Conservation (phyloP, 2,113 vertebrate genomes). For the Nipponia nippon region DNA sequence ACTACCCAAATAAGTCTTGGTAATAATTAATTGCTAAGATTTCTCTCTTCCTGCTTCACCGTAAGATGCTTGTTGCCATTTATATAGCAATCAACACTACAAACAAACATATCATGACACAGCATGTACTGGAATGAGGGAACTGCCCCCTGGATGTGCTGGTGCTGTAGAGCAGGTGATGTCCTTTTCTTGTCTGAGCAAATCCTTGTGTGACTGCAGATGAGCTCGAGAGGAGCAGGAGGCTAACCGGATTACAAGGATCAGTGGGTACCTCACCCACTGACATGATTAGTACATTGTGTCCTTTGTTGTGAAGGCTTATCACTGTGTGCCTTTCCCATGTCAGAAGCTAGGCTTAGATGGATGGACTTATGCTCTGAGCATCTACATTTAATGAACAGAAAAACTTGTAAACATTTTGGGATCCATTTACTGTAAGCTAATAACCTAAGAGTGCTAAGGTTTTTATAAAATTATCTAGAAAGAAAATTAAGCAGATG, state of each 20-base stretch:
- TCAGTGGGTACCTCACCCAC: neutral
- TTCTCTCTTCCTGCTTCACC: neutral
- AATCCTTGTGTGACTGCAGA: neutral
- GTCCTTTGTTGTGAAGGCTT: neutral
- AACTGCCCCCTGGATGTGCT: neutral
- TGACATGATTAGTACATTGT: neutral
- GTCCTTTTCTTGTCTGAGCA: neutral
- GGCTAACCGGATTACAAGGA: neutral
- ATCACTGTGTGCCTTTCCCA: neutral
- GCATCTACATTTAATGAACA: neutral
- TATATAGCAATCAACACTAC: neutral
- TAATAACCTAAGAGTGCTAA: neutral
- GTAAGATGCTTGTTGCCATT: neutral
- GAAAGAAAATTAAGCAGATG: neutral
- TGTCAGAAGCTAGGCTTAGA: neutral
- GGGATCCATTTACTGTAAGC: neutral
- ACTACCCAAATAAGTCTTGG: neutral
- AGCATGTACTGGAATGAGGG: neutral
- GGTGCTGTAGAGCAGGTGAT: rapidly evolving
- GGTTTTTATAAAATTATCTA: neutral
- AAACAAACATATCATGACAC: neutral
- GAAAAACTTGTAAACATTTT: neutral
- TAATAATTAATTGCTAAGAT: neutral
- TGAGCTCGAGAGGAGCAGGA: neutral
- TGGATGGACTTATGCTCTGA: neutral